These are phyloP conservation scores for Salpingus planirostris DNA, from an alignment of 2,888 invertebrate species.

Conservation along the genomic window DNA sequence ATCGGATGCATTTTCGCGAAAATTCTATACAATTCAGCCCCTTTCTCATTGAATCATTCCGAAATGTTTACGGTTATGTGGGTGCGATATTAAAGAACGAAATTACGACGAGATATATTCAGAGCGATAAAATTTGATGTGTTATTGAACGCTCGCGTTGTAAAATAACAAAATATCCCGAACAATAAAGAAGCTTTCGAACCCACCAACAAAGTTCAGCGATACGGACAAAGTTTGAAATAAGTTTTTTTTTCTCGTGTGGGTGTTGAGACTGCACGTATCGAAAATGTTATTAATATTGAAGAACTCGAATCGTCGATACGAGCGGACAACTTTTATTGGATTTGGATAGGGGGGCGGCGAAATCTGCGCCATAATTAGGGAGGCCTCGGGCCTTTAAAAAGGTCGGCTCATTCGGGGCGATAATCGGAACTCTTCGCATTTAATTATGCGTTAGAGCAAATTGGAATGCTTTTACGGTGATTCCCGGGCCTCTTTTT, in stretches of 20 bases:
- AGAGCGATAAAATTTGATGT: conserved; percentile 7
- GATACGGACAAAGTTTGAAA: conserved; percentile 9
- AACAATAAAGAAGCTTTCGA: conserved; percentile 11
- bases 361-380: too few species aligned
- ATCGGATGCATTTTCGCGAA: too few species aligned
- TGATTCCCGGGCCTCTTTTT: conserved; percentile 5
- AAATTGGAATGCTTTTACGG: too few species aligned
- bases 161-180: conserved; percentile 10
- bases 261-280: conserved; percentile 8
- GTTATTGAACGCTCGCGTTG: conserved; percentile 7
- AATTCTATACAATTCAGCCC: too few species aligned
- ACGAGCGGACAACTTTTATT: conserved; percentile 12
- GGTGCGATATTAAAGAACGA: too few species aligned
- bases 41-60: too few species aligned
- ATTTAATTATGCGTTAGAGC: too few species aligned
- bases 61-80: too few species aligned
- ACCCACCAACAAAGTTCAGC: conserved; percentile 8
- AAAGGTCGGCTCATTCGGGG: too few species aligned
- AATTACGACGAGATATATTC: conserved; percentile 4
- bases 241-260: conserved; percentile 6
- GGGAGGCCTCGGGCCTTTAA: too few species aligned
- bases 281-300: conserved; percentile 13
- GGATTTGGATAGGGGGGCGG: too few species aligned
- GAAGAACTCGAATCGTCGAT: conserved; percentile 11
- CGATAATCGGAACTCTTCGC: too few species aligned